phyloP scores from a whole-genome alignment of 2,888 invertebrate species.

The Drosophila kanekoi region DNA sequence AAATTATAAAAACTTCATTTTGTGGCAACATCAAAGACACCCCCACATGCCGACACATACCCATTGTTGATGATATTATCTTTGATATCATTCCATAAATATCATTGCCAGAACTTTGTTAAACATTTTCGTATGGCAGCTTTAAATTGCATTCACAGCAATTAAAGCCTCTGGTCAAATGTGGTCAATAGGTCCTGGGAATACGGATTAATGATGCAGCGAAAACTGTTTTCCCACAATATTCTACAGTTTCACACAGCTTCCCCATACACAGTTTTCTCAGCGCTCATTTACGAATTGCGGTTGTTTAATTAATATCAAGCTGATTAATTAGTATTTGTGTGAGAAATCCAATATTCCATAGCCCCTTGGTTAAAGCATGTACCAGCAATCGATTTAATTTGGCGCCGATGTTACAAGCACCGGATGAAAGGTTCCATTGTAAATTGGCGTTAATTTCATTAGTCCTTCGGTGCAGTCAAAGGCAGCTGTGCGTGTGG shows the following conservation, averaged over 20 bases:
- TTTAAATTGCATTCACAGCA: conserved; percentile 11
- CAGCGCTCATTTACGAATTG: conserved; percentile 47
- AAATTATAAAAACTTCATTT: conserved; percentile 42
- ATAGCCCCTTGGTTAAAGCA: conserved; percentile 14
- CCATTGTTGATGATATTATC: neutral
- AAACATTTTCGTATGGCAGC: neutral
- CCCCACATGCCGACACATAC: conserved; percentile 1
- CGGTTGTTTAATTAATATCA: conserved; percentile 74
- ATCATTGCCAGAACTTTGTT: neutral
- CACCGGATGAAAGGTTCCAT: conserved; percentile 19
- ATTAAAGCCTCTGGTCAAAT: conserved; percentile 13
- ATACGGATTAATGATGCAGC: conserved; percentile 23
- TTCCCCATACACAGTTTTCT: conserved; percentile 8
- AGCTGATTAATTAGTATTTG: conserved; percentile 74
- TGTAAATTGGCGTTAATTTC: conserved; percentile 58
- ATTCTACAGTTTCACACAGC: conserved; percentile 11
- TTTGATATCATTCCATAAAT: conserved; percentile 1
- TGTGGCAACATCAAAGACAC: conserved; percentile 13
- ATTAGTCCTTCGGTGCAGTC: conserved; percentile 50
- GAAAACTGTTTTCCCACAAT: conserved; percentile 14
- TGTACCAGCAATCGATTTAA: conserved; percentile 37
- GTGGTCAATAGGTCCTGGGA: conserved; percentile 9
- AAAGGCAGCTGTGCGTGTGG: conserved; percentile 40
- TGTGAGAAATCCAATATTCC: conserved; percentile 38
- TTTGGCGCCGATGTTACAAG: neutral